phyloP scores from a whole-genome alignment of 2,797 vertebrate genomes.

The Sebastes alutus region DNA sequence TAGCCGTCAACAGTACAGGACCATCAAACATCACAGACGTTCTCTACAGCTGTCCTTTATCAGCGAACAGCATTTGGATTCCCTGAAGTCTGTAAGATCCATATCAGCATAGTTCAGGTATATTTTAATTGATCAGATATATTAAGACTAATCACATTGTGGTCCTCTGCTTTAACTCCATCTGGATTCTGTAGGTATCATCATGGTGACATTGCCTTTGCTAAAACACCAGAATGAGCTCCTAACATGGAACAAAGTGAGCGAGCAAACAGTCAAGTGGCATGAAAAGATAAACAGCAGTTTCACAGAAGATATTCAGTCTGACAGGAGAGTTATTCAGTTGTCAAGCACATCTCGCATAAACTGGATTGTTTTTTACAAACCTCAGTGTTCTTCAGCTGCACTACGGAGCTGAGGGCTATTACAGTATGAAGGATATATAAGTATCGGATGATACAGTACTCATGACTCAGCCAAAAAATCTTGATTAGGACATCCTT shows the following conservation, averaged over 20 bases:
- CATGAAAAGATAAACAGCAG: conserved; percentile 7
- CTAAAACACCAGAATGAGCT: neutral
- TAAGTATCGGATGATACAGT: neutral
- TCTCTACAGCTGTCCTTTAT: neutral
- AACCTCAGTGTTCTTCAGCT: neutral
- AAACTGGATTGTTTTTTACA: conserved; percentile 7
- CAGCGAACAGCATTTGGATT: neutral
- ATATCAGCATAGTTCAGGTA: neutral
- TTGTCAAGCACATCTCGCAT: neutral
- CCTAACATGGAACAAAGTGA: neutral
- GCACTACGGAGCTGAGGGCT: neutral
- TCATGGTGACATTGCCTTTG: neutral
- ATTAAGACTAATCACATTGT: neutral
- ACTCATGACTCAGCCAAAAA: neutral
- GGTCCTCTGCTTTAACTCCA: neutral
- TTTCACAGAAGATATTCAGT: neutral
- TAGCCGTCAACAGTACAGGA: neutral
- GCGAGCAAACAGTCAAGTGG: neutral
- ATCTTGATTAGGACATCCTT: neutral
- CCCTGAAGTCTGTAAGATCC: neutral
- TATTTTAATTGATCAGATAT: neutral
- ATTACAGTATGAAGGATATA: neutral
- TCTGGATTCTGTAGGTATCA: neutral
- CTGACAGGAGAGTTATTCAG: conserved; percentile 10
- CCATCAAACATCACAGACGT: conserved; percentile 1